Evolutionary conservation across 2,797 vertebrate species (phyloP), one percentile per base, ranked within the genome.

Genomic region (Schizopygopsis malacanthus): DNA sequence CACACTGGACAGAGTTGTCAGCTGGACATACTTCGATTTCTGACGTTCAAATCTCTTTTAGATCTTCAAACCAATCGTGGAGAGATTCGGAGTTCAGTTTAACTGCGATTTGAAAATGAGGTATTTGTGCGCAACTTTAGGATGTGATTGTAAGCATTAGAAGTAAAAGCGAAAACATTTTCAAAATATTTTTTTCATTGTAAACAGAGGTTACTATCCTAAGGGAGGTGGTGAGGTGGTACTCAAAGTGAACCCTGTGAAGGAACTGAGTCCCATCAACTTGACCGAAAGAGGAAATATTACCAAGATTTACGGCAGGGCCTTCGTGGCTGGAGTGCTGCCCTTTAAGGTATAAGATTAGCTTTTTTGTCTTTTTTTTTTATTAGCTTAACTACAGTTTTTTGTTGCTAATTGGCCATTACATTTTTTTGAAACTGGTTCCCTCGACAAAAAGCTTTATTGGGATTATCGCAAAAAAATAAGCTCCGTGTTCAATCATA

Each of bases 31-130:
- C 5, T 22, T 28, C 22, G 18, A 4, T 16, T 10, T 50, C 4
- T 75, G 15, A 20, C 13, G 28, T 20, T 39, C 33, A 18, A 65
- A 54, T 88, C n/a, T 84, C 87, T 91, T 91, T 47, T 91, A 99
- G 98, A 97, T 99, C 52, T 99, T 99, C 90, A 99, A 98, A 93
- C 98, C 98, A 22, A 95, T 98, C 13, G 90, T 94, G 33, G 98
- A 99, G 90, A 97, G 93, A 91, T 99, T 99, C 85, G 97, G 97
- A 28, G 93, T 99, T 87, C 95, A 92, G 3, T 97, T 99, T 90
- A 95, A 96, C 88, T 99, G 97, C 90, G 96, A 98, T 90, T 91
- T 99, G 90, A 97, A 93, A 92, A 97, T 95, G 95, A 97, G 98
- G 98, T 99, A 61, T n/a, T 61, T 20, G 22, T 20, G 5, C 0